Evolutionary conservation across 2,888 invertebrate species (phyloP).

Genomic region (Coleophora flavipennella): DNA sequence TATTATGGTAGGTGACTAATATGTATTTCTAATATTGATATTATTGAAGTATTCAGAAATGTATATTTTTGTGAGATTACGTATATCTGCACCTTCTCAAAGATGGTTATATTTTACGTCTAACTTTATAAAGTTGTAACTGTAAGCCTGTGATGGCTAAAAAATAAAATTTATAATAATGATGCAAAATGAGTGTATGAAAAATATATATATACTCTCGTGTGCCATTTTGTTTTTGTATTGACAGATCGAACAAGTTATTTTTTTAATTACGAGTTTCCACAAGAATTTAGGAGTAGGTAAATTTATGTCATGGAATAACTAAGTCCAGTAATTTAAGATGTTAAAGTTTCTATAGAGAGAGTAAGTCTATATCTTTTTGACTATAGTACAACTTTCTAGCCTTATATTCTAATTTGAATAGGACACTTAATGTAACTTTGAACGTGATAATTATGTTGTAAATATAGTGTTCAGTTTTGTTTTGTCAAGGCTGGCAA

Average conservation of each 20-base stretch:
- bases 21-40: too few relatives aligned
- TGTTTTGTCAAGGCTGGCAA: conserved; percentile 42
- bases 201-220: conserved; percentile 23
- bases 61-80: too few relatives aligned
- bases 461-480: conserved; percentile 32
- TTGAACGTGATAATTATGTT: conserved; percentile 19
- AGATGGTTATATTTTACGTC: too few relatives aligned
- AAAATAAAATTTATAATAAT: too few relatives aligned
- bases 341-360: conserved; percentile 29
- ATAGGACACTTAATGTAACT: conserved; percentile 19
- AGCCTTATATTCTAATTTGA: conserved; percentile 47
- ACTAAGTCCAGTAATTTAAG: conserved; percentile 33
- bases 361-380: conserved; percentile 18
- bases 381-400: conserved; percentile 59
- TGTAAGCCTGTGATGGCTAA: too few relatives aligned
- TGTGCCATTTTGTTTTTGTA: conserved; percentile 49
- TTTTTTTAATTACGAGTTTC: conserved; percentile 26
- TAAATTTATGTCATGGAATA: conserved; percentile 20
- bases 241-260: conserved; percentile 21
- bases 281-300: conserved; percentile 17
- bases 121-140: too few relatives aligned
- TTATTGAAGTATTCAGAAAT: too few relatives aligned
- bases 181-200: too few relatives aligned
- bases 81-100: too few relatives aligned
- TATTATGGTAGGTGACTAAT: too few relatives aligned